Base-by-base conservation (phyloP, 2,113 vertebrate species). In the Osmerus mordax region DNA sequence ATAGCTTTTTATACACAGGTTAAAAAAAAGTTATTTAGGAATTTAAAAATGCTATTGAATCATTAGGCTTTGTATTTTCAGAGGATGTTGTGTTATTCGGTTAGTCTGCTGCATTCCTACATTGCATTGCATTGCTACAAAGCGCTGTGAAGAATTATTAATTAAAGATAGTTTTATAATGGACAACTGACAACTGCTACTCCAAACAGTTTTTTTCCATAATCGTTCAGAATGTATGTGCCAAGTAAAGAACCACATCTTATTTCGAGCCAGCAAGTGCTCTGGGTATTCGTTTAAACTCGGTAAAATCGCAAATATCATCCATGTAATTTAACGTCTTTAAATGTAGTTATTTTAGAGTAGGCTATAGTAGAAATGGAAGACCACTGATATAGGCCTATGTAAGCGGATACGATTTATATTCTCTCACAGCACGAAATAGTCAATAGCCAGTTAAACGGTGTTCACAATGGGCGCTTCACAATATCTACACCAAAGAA, bases 101-200 rank as follows among this genome's bases (percentile, higher is more conserved):
- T 29, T 47, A 65, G 64, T 65, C 41, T 47, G 13, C 71, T 74
- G 72, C 75, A n/a, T 78, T 78, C 71, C 75, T 41, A 21, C 21
- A 21, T 21, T 21, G 21, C 21, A 21, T 21, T 21, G 21, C 21
- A 21, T 65, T 77, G 80, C 47, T 72, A 81, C 77, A 75, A 21
- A 77, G 56, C 79, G 41, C 47, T 41, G 64, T 69, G 15, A 81
- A 63, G 25, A 81, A 60, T 29, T 58, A 18, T 36, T 75, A 72
- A 87, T 88, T 88, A 88, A 87, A 88, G 58, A 23, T 82, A 77
- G 73, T 86, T 87, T 84, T 84, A 81, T 72, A 73, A 78, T 47
- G 41, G 41, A 47, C 41, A 47, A 76, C 29, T 74, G 3, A 0
- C 0, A 75, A 41, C 41, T 3, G 41, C 55, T 19, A 56, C 16